Evolutionary conservation across 2,113 vertebrate species (phyloP), one percentile per base, ranked within the genome.

Genomic region (Anoura caudifer): DNA sequence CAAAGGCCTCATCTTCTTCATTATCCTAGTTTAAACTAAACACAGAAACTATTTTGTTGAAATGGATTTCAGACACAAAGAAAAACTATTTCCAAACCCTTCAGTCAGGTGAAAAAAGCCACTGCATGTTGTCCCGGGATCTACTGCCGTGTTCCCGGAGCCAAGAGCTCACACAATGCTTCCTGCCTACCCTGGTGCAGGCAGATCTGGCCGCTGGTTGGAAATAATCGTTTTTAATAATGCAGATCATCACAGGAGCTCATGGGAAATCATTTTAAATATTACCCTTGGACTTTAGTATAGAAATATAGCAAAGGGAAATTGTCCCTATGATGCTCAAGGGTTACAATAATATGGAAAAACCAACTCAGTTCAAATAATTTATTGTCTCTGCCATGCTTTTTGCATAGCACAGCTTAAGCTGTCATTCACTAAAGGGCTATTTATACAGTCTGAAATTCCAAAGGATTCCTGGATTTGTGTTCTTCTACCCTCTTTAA

Each of bases 401-500:
- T 97, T 96, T 75, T 81, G 79, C 89, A 96, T 84, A 97, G 95
- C 95, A 97, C 63, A 92, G 70, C 94, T 97, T 94, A 97, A 92
- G 75, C 67, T 95, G 31, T 95, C 89, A 85, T 81, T 97, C 72
- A 97, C 75, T 59, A 41, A 95, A 91, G 50, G 93, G 96, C 97
- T 98, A 97, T 97, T 97, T 97, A 98, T 98, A 97, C 63, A 98
- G 97, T 97, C 95, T 98, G 97, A 97, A 97, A 97, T 97, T 98
- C 97, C 97, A 97, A 97, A 97, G 96, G 97, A 97, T 93, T 97
- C 97, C 97, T 98, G 97, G 97, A 90, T 97, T 95, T 97, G 97
- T 95, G 97, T 97, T 96, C 97, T 97, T 97, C 95, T 93, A 36
- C 96, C 88, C 96, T 95, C 96, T 97, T 95, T 97, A 97, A 97